Evolutionary conservation across 1,140 invertebrate species (phyloP).

Genomic region (Dendroctonus valens): DNA sequence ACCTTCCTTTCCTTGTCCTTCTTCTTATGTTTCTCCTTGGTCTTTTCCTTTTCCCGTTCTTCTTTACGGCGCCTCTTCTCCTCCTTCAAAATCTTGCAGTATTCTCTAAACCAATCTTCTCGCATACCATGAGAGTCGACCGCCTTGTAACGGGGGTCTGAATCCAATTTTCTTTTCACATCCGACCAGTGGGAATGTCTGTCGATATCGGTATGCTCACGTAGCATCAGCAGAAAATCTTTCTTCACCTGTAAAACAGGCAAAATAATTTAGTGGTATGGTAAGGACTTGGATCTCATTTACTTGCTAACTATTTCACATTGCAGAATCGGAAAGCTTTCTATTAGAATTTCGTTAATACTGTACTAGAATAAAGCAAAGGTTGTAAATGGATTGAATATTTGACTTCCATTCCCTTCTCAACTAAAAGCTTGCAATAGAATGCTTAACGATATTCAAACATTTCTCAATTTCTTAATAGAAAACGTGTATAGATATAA

Average conservation of each 20-base stretch:
- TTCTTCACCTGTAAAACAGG: conserved; percentile 77
- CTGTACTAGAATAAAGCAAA: too few relatives aligned
- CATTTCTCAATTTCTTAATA: too few relatives aligned
- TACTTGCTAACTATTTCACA: conserved; percentile 11
- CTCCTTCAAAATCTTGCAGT: conserved; percentile 78
- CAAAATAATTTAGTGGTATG: background rate
- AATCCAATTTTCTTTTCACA: conserved; percentile 90
- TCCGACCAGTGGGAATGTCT: conserved; percentile 91
- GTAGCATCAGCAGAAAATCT: conserved; percentile 88
- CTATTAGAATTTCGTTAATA: too few relatives aligned
- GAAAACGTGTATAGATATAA: too few relatives aligned
- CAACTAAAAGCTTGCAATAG: too few relatives aligned
- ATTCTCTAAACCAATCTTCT: conserved; percentile 95
- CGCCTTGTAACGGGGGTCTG: conserved; percentile 86
- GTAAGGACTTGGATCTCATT: background rate
- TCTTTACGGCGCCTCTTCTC: conserved; percentile 78
- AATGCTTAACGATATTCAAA: too few relatives aligned
- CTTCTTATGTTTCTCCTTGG: conserved; percentile 55
- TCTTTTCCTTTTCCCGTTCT: conserved; percentile 56
- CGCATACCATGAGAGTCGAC: conserved; percentile 85
- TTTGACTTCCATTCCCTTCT: too few relatives aligned
- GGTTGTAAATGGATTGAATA: too few relatives aligned
- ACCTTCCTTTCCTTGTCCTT: conserved; percentile 55
- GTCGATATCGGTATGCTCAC: conserved; percentile 79
- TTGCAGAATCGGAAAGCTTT: too few relatives aligned